Evolutionary conservation across 2,888 invertebrate species (phyloP), one percentile per base, ranked within the genome.

Genomic region (Drosophila maculinotata): DNA sequence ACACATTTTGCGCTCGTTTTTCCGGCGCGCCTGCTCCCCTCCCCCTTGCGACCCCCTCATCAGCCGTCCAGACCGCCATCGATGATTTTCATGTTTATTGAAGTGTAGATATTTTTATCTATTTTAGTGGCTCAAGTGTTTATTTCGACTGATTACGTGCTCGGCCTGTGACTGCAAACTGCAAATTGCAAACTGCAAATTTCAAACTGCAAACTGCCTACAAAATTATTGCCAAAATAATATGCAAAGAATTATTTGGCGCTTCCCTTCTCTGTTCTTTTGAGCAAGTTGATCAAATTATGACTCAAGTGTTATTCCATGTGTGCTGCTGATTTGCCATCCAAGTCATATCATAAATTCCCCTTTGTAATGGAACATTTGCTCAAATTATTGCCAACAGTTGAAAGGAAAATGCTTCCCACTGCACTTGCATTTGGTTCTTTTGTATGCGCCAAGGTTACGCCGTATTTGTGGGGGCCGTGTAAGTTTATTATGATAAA

Each of bases 71-170:
- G 25, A 47, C 56, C 56, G 62, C 44, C 58, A 67, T 70, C 77
- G 75, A 76, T 78, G 81, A 89, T 88, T 72, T 88, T 84, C 78
- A 79, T 88, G 89, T 89, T 87, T 89, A 87, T 87, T 88, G 84
- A 82, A 87, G 88, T 88, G 84, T 72, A 75, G 84, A 85, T 88
- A 88, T 83, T 85, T 85, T 88, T 88, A 84, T 84, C 80, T 86
- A 74, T 83, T 87, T 82, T 85, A 79, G 82, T 85, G 79, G 83
- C 79, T 69, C 86, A 83, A 83, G 86, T 83, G 83, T 83, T 83
- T 83, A 83, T 83, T 83, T 87, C 88, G 66, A 87, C 79, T 83
- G 88, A 83, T 83, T 83, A 81, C 85, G 69, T 62, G 58, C 72
- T 45, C 52, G 41, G 48, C 10, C 45, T 51, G 62, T 33, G 52